Evolutionary conservation across 2,113 vertebrate species (phyloP), one percentile per base, ranked within the genome.

Genomic region (Gila orcuttii): DNA sequence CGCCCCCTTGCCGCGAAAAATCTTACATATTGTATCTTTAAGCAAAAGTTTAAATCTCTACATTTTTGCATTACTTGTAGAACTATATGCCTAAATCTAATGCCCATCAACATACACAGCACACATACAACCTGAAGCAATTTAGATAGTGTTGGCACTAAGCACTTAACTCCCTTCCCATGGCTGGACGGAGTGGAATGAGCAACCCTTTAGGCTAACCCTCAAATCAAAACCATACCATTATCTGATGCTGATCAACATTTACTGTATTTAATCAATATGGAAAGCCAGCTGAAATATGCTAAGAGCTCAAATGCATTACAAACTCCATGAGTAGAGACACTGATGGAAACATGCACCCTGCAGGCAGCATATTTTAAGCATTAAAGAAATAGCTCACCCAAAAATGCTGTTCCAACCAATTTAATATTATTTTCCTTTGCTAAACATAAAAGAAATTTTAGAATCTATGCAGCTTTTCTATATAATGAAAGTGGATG

Each of bases 361-460:
- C 42, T 47, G 71, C 71, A 74, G 71, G 71, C 36, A 25, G 71
- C 42, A 7, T 47, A 74, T 47, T 74, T 19, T 28, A 28, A 28
- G 28, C 28, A 28, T 28, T 28, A 28, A 28, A 28, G 28, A 28
- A 28, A 28, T 28, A 33, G 2, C 36, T 36, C 28, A 69, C 21
- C 71, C 19, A 74, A 74, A 74, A 74, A 74, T 74, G 71, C 71
- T 74, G 71, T 25, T 74, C n/a, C 39, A 74, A 47, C 39, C 42
- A 42, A 50, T 50, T 7, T 6, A 25, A 11, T 74, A n/a, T 74
- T 47, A 25, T 47, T 42, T 45, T 74, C 4, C 12, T 47, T 11
- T 45, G 10, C 23, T n/a, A 47, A 74, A 74, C 12, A n/a, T n/a
- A 69, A 19, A 17, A 71, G 8, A 50, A 50, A 71, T 71, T 33